A percentile compares a stretch with the other conserved stretches of the same genome.
Conservation (phyloP, 2,888 invertebrate genomes). For the Hyalella azteca region DNA sequence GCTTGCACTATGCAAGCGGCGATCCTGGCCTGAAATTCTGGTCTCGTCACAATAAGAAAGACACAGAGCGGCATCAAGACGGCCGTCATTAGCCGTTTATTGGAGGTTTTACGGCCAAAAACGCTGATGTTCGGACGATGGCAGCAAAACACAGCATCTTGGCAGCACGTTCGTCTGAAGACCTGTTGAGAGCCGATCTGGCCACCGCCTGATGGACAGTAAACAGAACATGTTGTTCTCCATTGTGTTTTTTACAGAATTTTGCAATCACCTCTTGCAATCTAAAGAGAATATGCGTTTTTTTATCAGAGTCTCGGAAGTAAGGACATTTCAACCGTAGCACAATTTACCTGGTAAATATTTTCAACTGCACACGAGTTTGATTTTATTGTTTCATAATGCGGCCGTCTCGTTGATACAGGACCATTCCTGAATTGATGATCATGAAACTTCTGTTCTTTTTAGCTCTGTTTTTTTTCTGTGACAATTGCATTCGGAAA, state of each 20-base stretch:
- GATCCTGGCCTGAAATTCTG: neutral
- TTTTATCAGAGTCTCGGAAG: no score
- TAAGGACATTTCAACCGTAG: no score
- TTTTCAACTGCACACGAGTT: no score
- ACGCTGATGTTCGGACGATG: conserved; percentile 30
- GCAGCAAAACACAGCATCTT: neutral
- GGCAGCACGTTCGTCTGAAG: neutral
- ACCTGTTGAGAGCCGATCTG: neutral
- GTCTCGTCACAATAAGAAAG: neutral
- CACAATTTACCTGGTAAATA: no score
- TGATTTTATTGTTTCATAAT: no score
- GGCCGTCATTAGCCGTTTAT: conserved; percentile 34
- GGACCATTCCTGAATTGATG: no score
- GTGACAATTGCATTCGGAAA: no score
- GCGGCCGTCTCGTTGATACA: no score
- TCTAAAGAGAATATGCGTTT: no score
- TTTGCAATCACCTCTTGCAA: neutral
- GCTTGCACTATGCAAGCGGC: neutral
- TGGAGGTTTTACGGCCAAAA: conserved; percentile 28
- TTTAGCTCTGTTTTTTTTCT: no score
- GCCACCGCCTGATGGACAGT: neutral
- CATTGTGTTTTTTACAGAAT: no score
- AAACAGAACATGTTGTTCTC: neutral
- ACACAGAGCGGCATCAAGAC: conserved; percentile 1
- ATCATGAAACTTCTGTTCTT: no score